Evolutionary conservation across 2,113 vertebrate species (phyloP), one percentile per base, ranked within the genome.

Genomic region (Corythoichthys intestinalis): DNA sequence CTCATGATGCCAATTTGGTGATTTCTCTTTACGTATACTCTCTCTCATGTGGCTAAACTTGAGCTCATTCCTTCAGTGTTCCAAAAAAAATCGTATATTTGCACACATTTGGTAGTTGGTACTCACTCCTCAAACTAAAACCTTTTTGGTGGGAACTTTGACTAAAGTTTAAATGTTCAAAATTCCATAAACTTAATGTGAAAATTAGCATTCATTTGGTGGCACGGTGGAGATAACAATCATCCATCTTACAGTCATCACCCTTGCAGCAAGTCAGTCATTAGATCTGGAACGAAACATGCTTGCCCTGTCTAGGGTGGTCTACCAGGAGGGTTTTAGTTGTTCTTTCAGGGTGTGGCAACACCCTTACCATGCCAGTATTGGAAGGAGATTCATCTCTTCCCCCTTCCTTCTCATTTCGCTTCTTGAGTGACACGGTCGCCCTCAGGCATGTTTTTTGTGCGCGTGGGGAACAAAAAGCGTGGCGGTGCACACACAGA

Each of bases 391-490:
- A 12, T 4, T 39, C 61, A 3, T 34, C 61, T 46, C 38, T 44
- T 6, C 13, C 17, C 13, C 56, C 8, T 37, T 57, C 28, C 20
- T 11, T 12, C 50, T 53, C 50, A 14, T n/a, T 37, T 38, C 41
- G 58, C 50, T 2, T 53, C 8, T 39, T n/a, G 59, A 62, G 59
- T 44, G 38, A 44, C 39, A 61, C 39, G 17, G 15, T 61, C 39
- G 59, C 39, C 59, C 4, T 15, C 61, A 34, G 61, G 41, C 61
- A 14, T 17, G 20, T 11, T 28, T 47, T 34, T 12, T 14, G 6
- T 6, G 56, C 56, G 34, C 28, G 17, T 48, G 61, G 37, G 44
- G 61, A 63, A 63, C 17, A 63, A 46, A 63, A 62, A 62, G 60
- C 60, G 59, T 61, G 59, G 59, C 39, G 6, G 39, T 12, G 39